These are phyloP conservation scores for Ennomos fuscantarius DNA, from an alignment of 2,888 invertebrate genomes.

Conservation along the genomic window DNA sequence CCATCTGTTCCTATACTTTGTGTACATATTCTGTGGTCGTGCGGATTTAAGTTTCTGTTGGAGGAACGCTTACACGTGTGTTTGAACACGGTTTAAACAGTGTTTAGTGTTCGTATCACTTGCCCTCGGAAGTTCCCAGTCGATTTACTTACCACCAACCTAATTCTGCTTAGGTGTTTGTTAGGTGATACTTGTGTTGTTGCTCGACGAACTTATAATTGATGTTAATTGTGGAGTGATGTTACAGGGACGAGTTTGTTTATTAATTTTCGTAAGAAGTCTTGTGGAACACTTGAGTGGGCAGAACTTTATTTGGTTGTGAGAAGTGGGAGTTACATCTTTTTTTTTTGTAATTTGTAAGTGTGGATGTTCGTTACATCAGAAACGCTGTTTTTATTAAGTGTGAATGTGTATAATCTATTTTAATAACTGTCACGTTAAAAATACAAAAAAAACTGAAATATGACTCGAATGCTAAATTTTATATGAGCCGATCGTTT, in stretches of 20 bases:
- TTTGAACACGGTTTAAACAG: constrained; percentile 50
- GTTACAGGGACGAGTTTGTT: constrained; percentile 11
- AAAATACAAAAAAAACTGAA: no score
- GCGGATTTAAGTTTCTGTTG: constrained; percentile 65
- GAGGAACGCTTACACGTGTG: constrained; percentile 61
- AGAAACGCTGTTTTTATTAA: no score
- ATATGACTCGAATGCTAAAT: no score
- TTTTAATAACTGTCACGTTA: no score
- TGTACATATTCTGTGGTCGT: constrained; percentile 57
- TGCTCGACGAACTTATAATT: constrained; percentile 25
- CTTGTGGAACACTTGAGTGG: neutral
- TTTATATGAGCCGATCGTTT: no score
- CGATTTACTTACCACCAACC: constrained; percentile 59
- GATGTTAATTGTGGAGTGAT: constrained; percentile 22
- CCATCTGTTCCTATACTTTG: constrained; percentile 40
- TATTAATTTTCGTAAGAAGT: constrained; percentile 13
- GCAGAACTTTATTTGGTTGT: neutral
- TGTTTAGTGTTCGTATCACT: constrained; percentile 52
- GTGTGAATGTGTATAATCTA: no score
- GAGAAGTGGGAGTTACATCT: no score
- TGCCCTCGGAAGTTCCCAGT: constrained; percentile 48
- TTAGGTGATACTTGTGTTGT: constrained; percentile 22
- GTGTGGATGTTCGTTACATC: no score
- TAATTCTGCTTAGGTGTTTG: constrained; percentile 40
- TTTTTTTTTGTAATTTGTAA: no score